Evolutionary conservation across 1,140 invertebrate species (phyloP).

Genomic region (Aplysia californica): DNA sequence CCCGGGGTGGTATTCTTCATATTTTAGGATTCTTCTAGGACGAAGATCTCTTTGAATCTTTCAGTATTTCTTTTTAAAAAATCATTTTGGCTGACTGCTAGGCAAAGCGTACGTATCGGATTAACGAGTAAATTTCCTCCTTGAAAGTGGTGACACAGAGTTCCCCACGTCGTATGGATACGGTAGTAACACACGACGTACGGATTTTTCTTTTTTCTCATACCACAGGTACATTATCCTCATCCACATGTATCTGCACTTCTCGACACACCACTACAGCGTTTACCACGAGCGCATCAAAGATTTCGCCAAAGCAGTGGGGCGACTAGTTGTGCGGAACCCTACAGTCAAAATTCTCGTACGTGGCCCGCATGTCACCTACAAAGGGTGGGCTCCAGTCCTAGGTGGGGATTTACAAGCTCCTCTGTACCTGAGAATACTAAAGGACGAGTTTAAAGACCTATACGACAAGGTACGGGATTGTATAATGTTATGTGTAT

Average conservation of each 20-base stretch:
- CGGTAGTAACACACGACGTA: no score
- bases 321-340: neutral
- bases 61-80: no score
- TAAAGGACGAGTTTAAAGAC: neutral
- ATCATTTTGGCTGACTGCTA: no score
- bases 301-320: neutral
- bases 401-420: neutral
- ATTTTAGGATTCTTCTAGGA: no score
- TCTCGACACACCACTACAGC: constrained; percentile 3
- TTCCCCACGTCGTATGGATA: no score
- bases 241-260: constrained; percentile 5
- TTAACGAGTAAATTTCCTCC: no score
- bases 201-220: no score
- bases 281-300: neutral
- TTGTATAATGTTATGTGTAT: neutral
- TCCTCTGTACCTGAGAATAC: neutral
- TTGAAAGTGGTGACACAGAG: no score
- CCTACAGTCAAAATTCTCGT: neutral
- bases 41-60: no score
- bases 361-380: neutral
- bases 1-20: no score
- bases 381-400: neutral
- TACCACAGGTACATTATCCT: neutral
- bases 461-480: neutral
- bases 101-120: no score